Evolutionary conservation across 2,888 invertebrate genomes (phyloP), one percentile per base, ranked within the genome.

Genomic region (Mesorhabditis belari): DNA sequence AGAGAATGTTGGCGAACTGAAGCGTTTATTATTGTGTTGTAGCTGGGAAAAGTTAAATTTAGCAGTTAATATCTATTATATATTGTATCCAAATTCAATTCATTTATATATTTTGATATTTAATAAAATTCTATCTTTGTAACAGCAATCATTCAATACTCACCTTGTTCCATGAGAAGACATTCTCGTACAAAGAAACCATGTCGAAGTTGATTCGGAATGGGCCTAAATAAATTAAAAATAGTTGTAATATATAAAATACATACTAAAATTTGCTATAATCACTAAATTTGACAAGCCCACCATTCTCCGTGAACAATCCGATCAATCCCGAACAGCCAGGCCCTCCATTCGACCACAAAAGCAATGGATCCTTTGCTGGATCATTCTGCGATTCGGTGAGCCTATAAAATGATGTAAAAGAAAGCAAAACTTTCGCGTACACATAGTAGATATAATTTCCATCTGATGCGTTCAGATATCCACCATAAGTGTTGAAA

Each of bases 301-400:
- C n/a, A 35, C 44, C 44, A 35, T 35, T 35, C 44, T 35, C 44
- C n/a, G 44, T 35, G 44, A 35, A 35, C 44, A 35, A 35, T 35
- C 44, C 44, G n/a, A 35, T 35, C 12, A 70, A 50, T 35, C 65
- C 65, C 27, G 53, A 82, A 67, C 83, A 83, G 3, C 83, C 83
- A 12, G 83, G 83, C 4, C 83, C 83, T 5, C 83, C 83, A 71
- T 83, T 83, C 70, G 83, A 61, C 83, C 83, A 83, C n/a, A 83
- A 64, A 4, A 83, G 80, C 1, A 83, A 60, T 4, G 83, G 83
- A 61, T 81, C 83, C 25, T 64, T 71, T 5, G 63, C 27, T 0
- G 83, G 81, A 49, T 80, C 73, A 9, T 70, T 70, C 55, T 77
- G 75, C 12, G 82, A 82, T 66, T 82, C 81, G 26, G 82, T 73